Evolutionary conservation across 2,113 vertebrate species (phyloP).

Genomic region (Cottus gobio): DNA sequence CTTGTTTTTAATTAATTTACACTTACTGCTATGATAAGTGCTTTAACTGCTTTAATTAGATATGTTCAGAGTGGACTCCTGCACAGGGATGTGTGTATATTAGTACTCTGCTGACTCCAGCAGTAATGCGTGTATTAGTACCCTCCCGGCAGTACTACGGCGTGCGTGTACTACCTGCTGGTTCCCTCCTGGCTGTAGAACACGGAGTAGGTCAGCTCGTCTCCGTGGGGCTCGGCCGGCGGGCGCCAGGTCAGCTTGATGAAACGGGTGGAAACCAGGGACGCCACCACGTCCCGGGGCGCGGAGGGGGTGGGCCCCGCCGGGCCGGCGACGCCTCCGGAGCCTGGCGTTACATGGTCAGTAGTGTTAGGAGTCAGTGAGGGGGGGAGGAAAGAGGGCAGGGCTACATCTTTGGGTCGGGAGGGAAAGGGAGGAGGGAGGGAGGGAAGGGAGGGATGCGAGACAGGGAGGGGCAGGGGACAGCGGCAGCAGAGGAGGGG

Average conservation of each 20-base stretch:
- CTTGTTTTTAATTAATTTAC: slow-evolving; percentile 57
- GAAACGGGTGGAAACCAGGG: slow-evolving; percentile 98
- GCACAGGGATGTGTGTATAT: slow-evolving; percentile 6
- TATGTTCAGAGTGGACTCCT: slow-evolving; percentile 6
- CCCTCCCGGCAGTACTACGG: slow-evolving; percentile 12
- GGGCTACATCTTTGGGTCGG: slow-evolving; percentile 91
- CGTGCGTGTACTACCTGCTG: slow-evolving; percentile 85
- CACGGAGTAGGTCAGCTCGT: slow-evolving; percentile 95
- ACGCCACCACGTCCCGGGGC: slow-evolving; percentile 96
- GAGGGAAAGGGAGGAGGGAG: slow-evolving; percentile 11
- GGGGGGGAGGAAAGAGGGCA: slow-evolving; percentile 95
- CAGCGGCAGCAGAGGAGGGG: slow-evolving; percentile 39
- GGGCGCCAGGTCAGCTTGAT: slow-evolving; percentile 97
- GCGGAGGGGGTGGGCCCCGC: slow-evolving; percentile 91
- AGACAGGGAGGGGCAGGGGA: slow-evolving; percentile 21
- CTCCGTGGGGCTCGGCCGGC: slow-evolving; percentile 92
- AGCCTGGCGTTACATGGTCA: slow-evolving; percentile 99
- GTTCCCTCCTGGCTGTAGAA: slow-evolving; percentile 94
- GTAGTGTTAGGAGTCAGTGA: slow-evolving; percentile 99
- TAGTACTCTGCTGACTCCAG: slow-evolving; percentile 35
- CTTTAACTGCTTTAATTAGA: slow-evolving; percentile 38
- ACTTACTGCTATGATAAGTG: slow-evolving; percentile 25
- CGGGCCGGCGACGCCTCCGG: slow-evolving; percentile 82
- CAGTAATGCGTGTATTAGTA: slow-evolving; percentile 12
- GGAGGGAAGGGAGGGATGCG: slow-evolving; percentile 1